Percentiles rank a stretch among this genome's conserved stretches.
Conservation (phyloP, 2,113 vertebrate species). For the Hippoglossus stenolepis region DNA sequence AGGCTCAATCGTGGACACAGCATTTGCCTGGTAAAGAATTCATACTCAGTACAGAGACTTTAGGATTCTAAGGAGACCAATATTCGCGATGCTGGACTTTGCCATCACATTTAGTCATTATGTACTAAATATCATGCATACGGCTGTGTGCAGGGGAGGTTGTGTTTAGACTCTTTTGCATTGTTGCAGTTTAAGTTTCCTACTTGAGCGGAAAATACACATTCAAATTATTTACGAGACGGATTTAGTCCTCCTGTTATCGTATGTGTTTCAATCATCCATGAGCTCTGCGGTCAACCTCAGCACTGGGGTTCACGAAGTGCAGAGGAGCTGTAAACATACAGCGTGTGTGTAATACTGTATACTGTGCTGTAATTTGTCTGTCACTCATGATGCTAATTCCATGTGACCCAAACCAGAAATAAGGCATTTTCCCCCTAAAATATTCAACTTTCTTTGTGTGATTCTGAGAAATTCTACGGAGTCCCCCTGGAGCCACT, state of each 20-base stretch:
- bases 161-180: constrained; percentile 8
- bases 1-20: background rate
- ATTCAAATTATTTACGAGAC: constrained; percentile 12
- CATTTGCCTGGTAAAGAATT: background rate
- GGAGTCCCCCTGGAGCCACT: background rate
- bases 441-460: constrained; percentile 14
- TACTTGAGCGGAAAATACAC: constrained; percentile 21
- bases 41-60: background rate
- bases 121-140: background rate
- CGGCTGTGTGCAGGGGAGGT: too few relatives aligned
- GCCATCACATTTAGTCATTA: background rate
- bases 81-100: background rate
- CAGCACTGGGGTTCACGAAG: constrained; percentile 8
- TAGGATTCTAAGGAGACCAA: constrained; percentile 5
- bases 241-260: constrained; percentile 9
- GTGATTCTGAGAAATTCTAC: background rate
- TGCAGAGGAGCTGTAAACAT: constrained; percentile 34
- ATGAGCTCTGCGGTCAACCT: background rate
- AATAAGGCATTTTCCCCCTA: background rate
- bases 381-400: constrained; percentile 36
- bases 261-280: background rate
- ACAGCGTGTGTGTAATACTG: constrained; percentile 37
- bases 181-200: constrained; percentile 29
- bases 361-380: constrained; percentile 31
- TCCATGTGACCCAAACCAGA: constrained; percentile 7